Percentiles rank a stretch among this genome's conserved stretches.
Evolutionary conservation across 2,797 vertebrate species (phyloP).

Genomic region (Diglossa cyanea): DNA sequence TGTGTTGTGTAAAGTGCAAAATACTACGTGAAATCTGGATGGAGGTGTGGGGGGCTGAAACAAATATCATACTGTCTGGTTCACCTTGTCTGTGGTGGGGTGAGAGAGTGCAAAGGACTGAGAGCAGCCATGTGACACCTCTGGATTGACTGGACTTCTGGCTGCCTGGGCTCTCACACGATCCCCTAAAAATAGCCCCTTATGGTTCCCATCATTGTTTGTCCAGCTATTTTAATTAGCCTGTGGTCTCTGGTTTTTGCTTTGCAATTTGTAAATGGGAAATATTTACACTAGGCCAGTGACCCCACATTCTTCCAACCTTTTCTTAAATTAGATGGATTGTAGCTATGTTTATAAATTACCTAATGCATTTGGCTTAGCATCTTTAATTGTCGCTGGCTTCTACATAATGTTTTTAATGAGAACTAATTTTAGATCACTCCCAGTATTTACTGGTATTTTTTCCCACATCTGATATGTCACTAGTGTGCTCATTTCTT

Average conservation of each 20-base stretch:
- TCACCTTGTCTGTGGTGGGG: background rate
- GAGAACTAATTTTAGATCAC: background rate
- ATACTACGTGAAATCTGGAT: background rate
- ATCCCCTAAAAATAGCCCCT: slow-evolving; percentile 58
- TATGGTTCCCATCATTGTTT: slow-evolving; percentile 14
- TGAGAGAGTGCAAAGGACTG: background rate
- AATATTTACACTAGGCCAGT: background rate
- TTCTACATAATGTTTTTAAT: background rate
- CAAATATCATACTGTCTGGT: background rate
- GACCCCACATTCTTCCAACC: background rate
- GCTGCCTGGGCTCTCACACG: slow-evolving; percentile 25
- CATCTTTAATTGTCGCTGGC: background rate
- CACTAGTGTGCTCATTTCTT: background rate
- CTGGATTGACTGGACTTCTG: background rate
- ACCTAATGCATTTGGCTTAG: background rate
- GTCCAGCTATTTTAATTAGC: slow-evolving; percentile 55
- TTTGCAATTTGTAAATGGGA: slow-evolving; percentile 36
- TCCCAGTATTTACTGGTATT: background rate
- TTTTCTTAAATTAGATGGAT: background rate
- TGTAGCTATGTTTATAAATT: slow-evolving; percentile 17
- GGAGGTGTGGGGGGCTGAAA: background rate
- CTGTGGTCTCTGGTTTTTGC: background rate
- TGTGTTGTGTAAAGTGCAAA: background rate
- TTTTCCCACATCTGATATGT: background rate
- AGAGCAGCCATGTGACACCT: slow-evolving; percentile 29